Percentiles rank a stretch among this genome's conserved stretches.
phyloP scores from a whole-genome alignment of 2,888 invertebrate species.

The Andricus quercusramuli region DNA sequence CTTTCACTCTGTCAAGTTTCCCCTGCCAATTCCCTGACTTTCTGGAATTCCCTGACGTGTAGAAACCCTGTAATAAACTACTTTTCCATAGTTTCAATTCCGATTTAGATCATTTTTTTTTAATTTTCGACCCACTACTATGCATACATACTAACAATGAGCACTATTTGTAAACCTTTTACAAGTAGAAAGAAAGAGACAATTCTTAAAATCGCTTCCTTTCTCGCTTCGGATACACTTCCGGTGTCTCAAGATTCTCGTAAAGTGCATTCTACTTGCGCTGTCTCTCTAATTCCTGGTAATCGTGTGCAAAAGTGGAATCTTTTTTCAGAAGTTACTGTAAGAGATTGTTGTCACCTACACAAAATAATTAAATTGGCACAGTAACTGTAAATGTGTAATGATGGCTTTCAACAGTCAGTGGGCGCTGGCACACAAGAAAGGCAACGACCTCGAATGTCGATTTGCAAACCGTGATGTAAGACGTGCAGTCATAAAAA shows the following conservation, averaged over 20 bases:
- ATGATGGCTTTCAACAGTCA: conserved; percentile 57
- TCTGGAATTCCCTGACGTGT: too few relatives aligned
- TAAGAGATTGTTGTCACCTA: conserved; percentile 35
- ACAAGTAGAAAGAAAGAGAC: not conserved
- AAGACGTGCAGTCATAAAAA: conserved; percentile 47
- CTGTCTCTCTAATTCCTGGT: not conserved
- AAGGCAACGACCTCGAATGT: conserved; percentile 70
- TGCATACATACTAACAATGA: not conserved
- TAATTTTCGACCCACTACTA: too few relatives aligned
- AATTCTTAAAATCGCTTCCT: conserved; percentile 11
- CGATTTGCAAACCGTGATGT: conserved; percentile 64
- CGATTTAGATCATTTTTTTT: too few relatives aligned
- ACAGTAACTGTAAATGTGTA: conserved; percentile 43
- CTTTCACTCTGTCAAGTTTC: too few relatives aligned
- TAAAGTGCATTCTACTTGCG: not conserved
- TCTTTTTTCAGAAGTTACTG: conserved; percentile 30
- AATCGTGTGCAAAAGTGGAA: not conserved
- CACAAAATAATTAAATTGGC: conserved; percentile 34
- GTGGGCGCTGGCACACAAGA: conserved; percentile 64
- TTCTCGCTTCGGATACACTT: not conserved
- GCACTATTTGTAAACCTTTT: not conserved
- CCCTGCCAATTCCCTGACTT: too few relatives aligned
- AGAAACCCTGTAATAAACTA: too few relatives aligned
- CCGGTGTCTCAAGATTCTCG: not conserved
- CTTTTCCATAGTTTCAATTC: too few relatives aligned